Evolutionary conservation across 2,888 invertebrate species (phyloP).

Genomic region (Hydroisotoma schaefferi): DNA sequence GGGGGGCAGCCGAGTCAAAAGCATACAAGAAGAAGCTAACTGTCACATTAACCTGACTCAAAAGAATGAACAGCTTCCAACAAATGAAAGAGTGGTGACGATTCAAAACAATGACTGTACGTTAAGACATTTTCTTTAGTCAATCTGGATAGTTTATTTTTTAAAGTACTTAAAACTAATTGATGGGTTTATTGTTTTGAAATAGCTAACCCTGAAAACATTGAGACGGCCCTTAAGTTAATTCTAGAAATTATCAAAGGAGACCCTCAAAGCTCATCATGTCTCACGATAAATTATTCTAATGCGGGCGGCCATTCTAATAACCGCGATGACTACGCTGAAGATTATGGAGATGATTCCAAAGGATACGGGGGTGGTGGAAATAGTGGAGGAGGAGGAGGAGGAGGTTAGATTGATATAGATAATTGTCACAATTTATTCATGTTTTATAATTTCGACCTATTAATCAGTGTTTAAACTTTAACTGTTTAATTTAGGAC

Average conservation of each 20-base stretch:
- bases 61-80: no score
- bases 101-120: no score
- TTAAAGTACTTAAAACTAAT: background rate
- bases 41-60: no score
- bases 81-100: no score
- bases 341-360: conserved; percentile 44
- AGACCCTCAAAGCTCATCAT: conserved; percentile 47
- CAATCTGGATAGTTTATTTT: no score
- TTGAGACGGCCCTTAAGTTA: conserved; percentile 45
- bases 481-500: conserved; percentile 1
- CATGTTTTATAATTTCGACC: background rate
- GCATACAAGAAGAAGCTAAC: no score
- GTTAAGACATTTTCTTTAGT: no score
- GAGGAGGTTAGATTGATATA: conserved; percentile 1
- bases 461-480: background rate
- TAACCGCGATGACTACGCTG: conserved; percentile 40
- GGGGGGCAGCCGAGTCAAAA: no score
- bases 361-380: conserved; percentile 43
- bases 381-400: conserved; percentile 15
- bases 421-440: conserved; percentile 5
- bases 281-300: conserved; percentile 47
- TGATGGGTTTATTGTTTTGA: background rate
- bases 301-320: conserved; percentile 37
- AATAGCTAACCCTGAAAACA: conserved; percentile 45
- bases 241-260: conserved; percentile 48